Evolutionary conservation across 2,888 invertebrate species (phyloP).

Genomic region (Cotesia congregata): DNA sequence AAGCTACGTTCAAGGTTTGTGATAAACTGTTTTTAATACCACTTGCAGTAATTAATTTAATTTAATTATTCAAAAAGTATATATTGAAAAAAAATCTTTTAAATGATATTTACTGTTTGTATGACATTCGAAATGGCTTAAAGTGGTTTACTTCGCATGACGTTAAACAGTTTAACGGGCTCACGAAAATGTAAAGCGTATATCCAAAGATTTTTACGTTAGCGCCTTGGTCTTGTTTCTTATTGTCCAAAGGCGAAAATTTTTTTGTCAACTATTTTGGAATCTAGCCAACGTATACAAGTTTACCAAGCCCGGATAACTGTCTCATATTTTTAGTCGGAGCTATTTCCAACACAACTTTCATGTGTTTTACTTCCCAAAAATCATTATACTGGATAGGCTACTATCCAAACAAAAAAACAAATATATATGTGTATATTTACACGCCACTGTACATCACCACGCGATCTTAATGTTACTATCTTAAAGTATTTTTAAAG

Average conservation of each 20-base stretch:
- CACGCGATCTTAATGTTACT: not conserved
- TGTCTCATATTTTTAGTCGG: slow-evolving; percentile 59
- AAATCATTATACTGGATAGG: slow-evolving; percentile 25
- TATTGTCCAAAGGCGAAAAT: not conserved
- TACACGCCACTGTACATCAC: not conserved
- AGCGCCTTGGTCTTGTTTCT: not conserved
- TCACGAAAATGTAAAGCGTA: not conserved
- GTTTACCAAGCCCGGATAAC: slow-evolving; percentile 50
- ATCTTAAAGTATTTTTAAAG: not conserved
- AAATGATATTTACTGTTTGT: no score
- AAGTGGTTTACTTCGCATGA: not conserved
- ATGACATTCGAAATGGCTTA: not conserved
- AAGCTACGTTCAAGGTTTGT: slow-evolving; percentile 60
- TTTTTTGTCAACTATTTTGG: slow-evolving; percentile 45
- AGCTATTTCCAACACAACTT: slow-evolving; percentile 48
- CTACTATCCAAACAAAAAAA: not conserved
- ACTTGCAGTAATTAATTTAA: no score
- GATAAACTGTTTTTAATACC: not conserved
- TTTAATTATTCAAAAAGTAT: no score
- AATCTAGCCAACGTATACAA: slow-evolving; percentile 51
- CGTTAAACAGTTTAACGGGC: not conserved
- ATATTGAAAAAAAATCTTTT: no score
- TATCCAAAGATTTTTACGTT: not conserved
- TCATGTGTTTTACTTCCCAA: slow-evolving; percentile 31
- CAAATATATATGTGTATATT: slow-evolving; percentile 22